phyloP scores from a whole-genome alignment of 2,888 invertebrate genomes.

The Eurytoma californica region DNA sequence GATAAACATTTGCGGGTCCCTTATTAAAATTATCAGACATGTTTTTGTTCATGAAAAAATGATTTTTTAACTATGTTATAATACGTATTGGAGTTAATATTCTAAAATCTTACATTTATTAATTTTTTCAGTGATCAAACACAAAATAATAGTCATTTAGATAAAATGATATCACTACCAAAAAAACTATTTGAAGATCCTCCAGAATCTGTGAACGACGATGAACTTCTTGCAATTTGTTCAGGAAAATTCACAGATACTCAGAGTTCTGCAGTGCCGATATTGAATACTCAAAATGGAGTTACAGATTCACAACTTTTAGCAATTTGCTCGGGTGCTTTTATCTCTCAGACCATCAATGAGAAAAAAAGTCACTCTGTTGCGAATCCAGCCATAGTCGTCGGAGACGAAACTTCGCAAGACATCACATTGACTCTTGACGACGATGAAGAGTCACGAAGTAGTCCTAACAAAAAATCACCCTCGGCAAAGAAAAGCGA shows the following conservation, averaged over 20 bases:
- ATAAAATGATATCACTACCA: constrained; percentile 64
- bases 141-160: constrained; percentile 44
- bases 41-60: too few relatives aligned
- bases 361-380: constrained; percentile 54
- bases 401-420: constrained; percentile 65
- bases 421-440: constrained; percentile 62
- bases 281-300: constrained; percentile 67
- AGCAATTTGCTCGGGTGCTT: constrained; percentile 78
- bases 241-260: constrained; percentile 69
- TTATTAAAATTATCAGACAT: too few relatives aligned
- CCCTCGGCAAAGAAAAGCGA: constrained; percentile 37
- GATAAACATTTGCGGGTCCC: too few relatives aligned
- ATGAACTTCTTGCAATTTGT: constrained; percentile 78
- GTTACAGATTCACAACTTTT: constrained; percentile 67
- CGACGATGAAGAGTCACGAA: constrained; percentile 56
- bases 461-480: constrained; percentile 16
- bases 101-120: background rate
- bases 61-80: too few relatives aligned
- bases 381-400: background rate
- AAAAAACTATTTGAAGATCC: constrained; percentile 74
- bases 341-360: constrained; percentile 64
- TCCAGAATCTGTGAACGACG: constrained; percentile 71
- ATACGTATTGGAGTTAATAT: too few relatives aligned
- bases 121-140: constrained; percentile 28
- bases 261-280: constrained; percentile 48